Base-by-base conservation (phyloP, 2,888 invertebrate genomes). In the Gymnocheta viridis region DNA sequence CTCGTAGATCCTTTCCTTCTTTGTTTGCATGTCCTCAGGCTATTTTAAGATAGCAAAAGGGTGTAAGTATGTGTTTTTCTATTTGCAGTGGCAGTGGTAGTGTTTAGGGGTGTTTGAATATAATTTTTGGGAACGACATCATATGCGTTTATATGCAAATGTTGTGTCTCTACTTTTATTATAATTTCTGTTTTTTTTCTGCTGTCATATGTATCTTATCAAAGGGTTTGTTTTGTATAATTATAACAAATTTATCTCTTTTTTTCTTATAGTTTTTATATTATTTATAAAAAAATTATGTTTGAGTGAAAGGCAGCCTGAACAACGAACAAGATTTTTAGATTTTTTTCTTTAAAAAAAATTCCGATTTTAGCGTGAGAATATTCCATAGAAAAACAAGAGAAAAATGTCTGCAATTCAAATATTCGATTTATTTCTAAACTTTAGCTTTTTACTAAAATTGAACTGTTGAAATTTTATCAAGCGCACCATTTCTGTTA, bases 81-180 rank as follows among this genome's bases (percentile, higher is more conserved):
- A 77, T 79, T 84, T 86, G 66, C 86, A 86, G 86, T 87, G 86
- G 86, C 87, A 87, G 86, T 85, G 82, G 77, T 85, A 87, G 86
- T 86, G 82, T 69, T 85, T 51, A 41, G 38, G 62, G 64, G 58
- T 54, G 66, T 67, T 49, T 44, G n/a, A 38, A 62, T 32, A 29
- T 17, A n/a, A 14, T 49, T 41, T 82, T 82, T 83, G 64, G 62
- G 47, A 66, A 76, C 7, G 32, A 38, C 69, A 29, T 41, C 79
- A 54, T 79, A 67, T 67, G 64, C 66, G 85, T 58, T 74, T 66
- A 86, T 88, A 90, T 89, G 90, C 89, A 89, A 90, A 89, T 90
- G 82, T 86, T 38, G 24, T 51, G 17, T 69, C 14, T 5, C 12
- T 44, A 17, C 27, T 5, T 24, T 32, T 12, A 82, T 83, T n/a